Conservation (phyloP, 2,113 vertebrate species). For the Calyptommatus sinebrachiatus region DNA sequence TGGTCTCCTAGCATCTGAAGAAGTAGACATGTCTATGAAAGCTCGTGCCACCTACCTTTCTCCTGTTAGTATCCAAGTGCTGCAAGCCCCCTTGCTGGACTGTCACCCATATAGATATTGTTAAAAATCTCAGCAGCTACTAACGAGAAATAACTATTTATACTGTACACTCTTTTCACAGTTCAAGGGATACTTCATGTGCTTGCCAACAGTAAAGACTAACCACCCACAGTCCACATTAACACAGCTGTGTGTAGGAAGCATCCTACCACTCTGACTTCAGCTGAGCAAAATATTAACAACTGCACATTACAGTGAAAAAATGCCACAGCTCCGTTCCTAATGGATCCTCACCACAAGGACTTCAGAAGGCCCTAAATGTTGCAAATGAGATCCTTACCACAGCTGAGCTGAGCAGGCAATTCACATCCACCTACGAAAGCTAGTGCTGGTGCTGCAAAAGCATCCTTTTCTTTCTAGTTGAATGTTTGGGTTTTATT, state of each 20-base stretch:
- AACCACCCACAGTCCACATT: not conserved
- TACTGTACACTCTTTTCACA: not conserved
- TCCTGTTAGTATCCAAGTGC: no score
- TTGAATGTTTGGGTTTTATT: not conserved
- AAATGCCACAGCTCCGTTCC: not conserved
- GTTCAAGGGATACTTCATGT: not conserved
- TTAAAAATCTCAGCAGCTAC: no score
- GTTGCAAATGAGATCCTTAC: not conserved
- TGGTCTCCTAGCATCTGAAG: no score
- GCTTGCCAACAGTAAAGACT: not conserved
- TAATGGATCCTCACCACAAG: not conserved
- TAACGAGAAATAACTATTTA: not conserved
- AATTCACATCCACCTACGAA: not conserved
- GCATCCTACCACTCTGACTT: not conserved
- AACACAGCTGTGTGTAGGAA: not conserved
- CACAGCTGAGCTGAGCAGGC: not conserved
- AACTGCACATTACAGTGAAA: not conserved
- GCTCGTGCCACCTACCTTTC: no score
- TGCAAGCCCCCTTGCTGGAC: no score
- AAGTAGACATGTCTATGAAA: no score
- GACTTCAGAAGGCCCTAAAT: not conserved
- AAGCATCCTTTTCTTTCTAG: not conserved
- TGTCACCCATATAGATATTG: no score
- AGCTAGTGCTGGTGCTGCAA: not conserved
- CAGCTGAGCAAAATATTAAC: not conserved